Conservation (phyloP, 2,888 invertebrate species). For the Dynastes hyllus region DNA sequence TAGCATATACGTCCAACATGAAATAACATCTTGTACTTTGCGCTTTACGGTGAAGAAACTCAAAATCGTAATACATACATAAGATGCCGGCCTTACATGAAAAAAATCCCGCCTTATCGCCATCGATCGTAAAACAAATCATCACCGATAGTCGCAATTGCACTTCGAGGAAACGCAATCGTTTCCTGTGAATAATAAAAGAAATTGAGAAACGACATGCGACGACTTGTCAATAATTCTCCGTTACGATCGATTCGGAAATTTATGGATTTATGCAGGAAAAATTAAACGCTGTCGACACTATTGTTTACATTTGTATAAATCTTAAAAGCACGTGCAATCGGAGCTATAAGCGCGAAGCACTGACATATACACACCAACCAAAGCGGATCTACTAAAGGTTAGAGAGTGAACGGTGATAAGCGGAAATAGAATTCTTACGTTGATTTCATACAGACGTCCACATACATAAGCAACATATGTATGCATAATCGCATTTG, state of each 20-base stretch:
- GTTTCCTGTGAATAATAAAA: constrained; percentile 39
- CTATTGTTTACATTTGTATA: constrained; percentile 42
- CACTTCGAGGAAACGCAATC: constrained; percentile 40
- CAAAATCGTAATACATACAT: too few species aligned
- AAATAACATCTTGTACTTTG: too few species aligned
- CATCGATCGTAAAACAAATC: constrained; percentile 34
- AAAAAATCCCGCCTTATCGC: neutral
- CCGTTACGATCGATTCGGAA: constrained; percentile 40
- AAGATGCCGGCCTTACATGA: neutral
- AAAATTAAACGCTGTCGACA: constrained; percentile 41
- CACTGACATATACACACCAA: neutral
- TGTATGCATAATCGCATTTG: neutral
- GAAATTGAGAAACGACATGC: constrained; percentile 36
- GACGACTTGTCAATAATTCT: constrained; percentile 33
- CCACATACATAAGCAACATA: neutral
- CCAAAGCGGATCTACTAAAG: neutral
- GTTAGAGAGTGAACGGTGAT: constrained; percentile 3
- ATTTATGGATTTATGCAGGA: constrained; percentile 43
- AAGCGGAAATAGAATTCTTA: constrained; percentile 11
- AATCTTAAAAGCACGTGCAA: constrained; percentile 44
- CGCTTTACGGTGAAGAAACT: too few species aligned
- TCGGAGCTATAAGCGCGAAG: neutral
- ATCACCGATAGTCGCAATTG: constrained; percentile 37
- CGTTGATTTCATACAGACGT: constrained; percentile 13
- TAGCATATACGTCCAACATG: too few species aligned